Base-by-base conservation (phyloP, 1,140 invertebrate species). In the Sinella curviseta region DNA sequence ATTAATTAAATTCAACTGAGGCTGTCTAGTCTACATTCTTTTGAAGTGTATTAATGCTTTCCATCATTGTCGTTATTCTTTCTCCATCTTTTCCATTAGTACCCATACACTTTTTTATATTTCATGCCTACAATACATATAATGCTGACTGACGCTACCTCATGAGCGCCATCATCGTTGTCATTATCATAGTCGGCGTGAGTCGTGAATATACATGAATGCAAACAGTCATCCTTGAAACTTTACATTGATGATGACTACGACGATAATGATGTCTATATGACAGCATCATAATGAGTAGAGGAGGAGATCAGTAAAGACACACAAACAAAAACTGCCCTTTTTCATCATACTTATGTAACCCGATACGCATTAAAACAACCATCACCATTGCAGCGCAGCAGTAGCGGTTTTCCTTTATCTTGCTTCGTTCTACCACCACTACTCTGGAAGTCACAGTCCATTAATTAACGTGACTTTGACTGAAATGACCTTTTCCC, bases 391-490 rank as follows among this genome's bases (percentile, higher is more conserved):
- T n/a, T n/a, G n/a, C n/a, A n/a, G n/a, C n/a, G n/a, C n/a, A n/a
- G n/a, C n/a, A n/a, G n/a, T n/a, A n/a, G n/a, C n/a, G n/a, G n/a
- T n/a, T n/a, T n/a, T n/a, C n/a, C n/a, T n/a, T n/a, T n/a, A n/a
- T n/a, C n/a, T n/a, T n/a, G n/a, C n/a, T n/a, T n/a, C n/a, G n/a
- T n/a, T n/a, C n/a, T n/a, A n/a, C n/a, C n/a, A n/a, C n/a, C n/a
- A n/a, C 24, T 26, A 17, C 24, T 12, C 57, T 60, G 57, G 57
- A 60, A 60, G 39, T 26, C 57, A 60, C 57, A 60, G 12, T 17
- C 57, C 57, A 60, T 60, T 60, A 60, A 60, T 60, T 60, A 48
- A 48, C 39, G 39, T 60, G 12, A 60, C 57, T 4, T 26, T 60
- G 57, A 60, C 24, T 12, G 57, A 17, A 4, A 8, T 60, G 8